Evolutionary conservation across 2,797 vertebrate genomes (phyloP).

Genomic region (Monodelphis domestica): DNA sequence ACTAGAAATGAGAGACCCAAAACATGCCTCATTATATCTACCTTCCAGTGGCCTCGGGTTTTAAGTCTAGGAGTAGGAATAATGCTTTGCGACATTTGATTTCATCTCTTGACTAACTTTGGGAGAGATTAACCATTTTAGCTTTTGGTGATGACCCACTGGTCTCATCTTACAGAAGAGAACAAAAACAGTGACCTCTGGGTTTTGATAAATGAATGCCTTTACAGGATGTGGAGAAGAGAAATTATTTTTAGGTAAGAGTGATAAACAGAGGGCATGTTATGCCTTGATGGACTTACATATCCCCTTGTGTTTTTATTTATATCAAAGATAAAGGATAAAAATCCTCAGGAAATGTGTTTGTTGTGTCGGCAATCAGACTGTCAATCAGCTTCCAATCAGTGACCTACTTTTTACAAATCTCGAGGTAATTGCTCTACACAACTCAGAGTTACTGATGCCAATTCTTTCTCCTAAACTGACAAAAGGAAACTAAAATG

Average conservation of each 20-base stretch:
- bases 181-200: neutral
- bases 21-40: neutral
- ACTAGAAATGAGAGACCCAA: neutral
- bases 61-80: neutral
- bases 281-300: neutral
- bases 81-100: neutral
- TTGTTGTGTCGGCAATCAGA: neutral
- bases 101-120: neutral
- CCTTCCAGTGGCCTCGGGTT: neutral
- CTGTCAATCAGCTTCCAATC: constrained; percentile 29
- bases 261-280: neutral
- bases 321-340: neutral
- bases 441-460: constrained; percentile 27
- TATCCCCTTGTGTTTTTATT: constrained; percentile 10
- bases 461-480: neutral
- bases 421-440: neutral
- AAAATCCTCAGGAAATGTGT: neutral
- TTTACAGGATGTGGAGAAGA: constrained; percentile 4
- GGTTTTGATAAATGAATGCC: constrained; percentile 13
- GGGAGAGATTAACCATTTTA: neutral
- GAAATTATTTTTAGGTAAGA: constrained; percentile 1
- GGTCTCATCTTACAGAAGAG: constrained; percentile 6
- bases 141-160: neutral
- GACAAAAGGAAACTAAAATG: constrained; percentile 8
- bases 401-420: constrained; percentile 5